Base-by-base conservation (phyloP, 2,888 invertebrate genomes). In the Chalcosyrphus nemorum region DNA sequence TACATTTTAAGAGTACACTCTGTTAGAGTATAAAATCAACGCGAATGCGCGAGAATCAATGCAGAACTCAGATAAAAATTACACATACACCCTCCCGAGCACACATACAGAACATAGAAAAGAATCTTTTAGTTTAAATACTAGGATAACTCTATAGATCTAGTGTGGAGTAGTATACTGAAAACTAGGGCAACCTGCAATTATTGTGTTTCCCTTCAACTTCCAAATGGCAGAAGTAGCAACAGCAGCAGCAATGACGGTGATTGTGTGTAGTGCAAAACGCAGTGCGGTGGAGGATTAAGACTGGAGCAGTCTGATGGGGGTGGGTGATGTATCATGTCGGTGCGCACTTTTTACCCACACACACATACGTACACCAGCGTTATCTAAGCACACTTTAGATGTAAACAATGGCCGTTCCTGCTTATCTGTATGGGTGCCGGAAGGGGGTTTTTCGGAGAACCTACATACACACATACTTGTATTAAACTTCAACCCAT, bases 181-280 rank as follows among this genome's bases (percentile, higher is more conserved):
- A 41, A 80, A 84, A 84, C 74, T 84, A 75, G 84, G 84, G 65
- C 84, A 84, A 70, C 80, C 45, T 75, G 75, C 84, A 84, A 70
- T 84, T 78, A 72, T 68, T 61, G 43, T 65, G 27, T 71, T 76
- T 81, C 57, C 52, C 56, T 76, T 61, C 11, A 70, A 47, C 65
- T 71, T 76, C 57, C 52, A 71, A 70, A 63, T 70, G 75, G 63
- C 70, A 65, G 13, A 29, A 32, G 35, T 15, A 56, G 2, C 13
- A 43, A 24, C 56, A 32, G 29, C n/a, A 65, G 13, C 38, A 32
- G 35, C 15, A 56, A 4, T 17, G 50, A 24, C 56, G 41, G 29
- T 38, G 63, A 61, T 15, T 54, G n/a, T 54, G 32, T 63, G 65
- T 24, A 63, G 43, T 63, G 45, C 56, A 74, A 32, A 78, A 77